phyloP scores from a whole-genome alignment of 2,113 vertebrate genomes.

The Dasyprocta punctata region DNA sequence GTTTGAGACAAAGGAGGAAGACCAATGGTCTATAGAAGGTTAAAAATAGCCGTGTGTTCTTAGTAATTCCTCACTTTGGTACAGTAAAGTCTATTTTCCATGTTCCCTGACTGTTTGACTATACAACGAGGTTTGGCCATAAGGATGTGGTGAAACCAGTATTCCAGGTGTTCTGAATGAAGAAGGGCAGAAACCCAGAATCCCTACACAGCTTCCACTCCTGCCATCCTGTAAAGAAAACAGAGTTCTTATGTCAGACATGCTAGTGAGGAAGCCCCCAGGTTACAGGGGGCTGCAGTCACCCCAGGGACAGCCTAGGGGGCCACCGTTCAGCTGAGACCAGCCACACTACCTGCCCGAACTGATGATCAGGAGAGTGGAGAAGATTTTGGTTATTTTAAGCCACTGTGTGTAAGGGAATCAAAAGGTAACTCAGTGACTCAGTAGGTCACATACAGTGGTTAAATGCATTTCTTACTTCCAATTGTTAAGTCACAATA shows the following conservation, averaged over 20 bases:
- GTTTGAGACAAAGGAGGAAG: neutral
- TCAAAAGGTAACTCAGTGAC: neutral
- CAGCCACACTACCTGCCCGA: neutral
- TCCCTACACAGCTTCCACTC: neutral
- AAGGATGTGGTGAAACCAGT: neutral
- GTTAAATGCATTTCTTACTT: neutral
- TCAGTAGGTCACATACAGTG: neutral
- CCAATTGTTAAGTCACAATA: neutral
- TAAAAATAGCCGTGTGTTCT: neutral
- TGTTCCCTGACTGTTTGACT: neutral
- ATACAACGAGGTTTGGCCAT: neutral
- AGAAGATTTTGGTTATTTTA: neutral
- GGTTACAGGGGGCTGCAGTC: neutral
- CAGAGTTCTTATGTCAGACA: neutral
- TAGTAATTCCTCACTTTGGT: neutral
- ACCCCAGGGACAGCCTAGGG: neutral
- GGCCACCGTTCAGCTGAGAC: neutral
- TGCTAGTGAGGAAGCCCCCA: neutral
- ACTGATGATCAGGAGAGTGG: neutral
- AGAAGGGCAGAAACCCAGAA: neutral
- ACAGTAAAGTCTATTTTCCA: neutral
- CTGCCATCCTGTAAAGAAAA: neutral
- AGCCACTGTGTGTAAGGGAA: neutral
- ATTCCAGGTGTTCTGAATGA: neutral
- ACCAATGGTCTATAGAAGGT: neutral